Conservation (phyloP, 2,113 vertebrate species). For the Rhynchomys soricoides region DNA sequence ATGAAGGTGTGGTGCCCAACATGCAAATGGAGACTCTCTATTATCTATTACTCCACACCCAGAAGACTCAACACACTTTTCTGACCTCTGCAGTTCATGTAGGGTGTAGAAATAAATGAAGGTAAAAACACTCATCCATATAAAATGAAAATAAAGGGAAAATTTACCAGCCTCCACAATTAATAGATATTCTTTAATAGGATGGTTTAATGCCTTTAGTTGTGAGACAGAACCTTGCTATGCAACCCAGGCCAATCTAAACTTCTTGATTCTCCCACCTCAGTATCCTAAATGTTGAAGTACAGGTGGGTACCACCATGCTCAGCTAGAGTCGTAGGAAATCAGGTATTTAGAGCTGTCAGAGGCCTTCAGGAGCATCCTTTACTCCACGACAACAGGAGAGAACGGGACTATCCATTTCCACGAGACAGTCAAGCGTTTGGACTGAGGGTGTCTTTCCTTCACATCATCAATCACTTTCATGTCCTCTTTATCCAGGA, state of each 20-base stretch:
- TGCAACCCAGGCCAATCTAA: background rate
- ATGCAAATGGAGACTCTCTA: background rate
- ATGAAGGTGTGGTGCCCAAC: background rate
- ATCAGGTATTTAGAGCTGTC: background rate
- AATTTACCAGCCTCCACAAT: background rate
- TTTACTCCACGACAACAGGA: background rate
- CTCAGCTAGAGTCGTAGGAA: no score
- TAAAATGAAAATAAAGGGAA: background rate
- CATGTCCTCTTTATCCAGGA: slow-evolving; percentile 71
- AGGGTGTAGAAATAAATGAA: background rate
- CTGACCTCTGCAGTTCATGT: background rate
- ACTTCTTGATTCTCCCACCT: background rate
- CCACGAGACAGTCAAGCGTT: background rate
- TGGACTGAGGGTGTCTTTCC: slow-evolving; percentile 64
- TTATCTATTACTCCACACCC: background rate
- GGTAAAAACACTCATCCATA: background rate
- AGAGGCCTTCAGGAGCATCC: background rate
- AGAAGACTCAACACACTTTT: background rate
- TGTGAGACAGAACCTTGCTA: background rate
- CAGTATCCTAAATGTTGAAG: background rate
- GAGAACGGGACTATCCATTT: slow-evolving; percentile 60
- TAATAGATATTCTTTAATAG: background rate
- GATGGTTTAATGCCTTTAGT: background rate
- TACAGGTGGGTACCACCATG: background rate
- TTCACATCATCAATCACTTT: slow-evolving; percentile 60